phyloP scores from a whole-genome alignment of 2,797 vertebrate species.

The Acrossocheilus fasciatus region DNA sequence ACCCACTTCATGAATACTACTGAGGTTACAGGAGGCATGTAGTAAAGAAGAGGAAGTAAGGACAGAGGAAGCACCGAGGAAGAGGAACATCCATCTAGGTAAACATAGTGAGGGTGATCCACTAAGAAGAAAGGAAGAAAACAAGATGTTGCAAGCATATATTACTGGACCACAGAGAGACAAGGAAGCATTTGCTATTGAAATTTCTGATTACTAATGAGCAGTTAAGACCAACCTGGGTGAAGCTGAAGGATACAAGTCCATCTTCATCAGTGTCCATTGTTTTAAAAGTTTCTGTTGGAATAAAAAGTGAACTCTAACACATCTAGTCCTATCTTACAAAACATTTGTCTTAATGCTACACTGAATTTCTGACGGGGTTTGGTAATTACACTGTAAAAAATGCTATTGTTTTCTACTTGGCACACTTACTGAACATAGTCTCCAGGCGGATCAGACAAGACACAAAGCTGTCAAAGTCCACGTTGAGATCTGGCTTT shows the following conservation, averaged over 20 bases:
- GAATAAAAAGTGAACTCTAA: slow-evolving; percentile 1
- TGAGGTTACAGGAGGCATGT: slow-evolving; percentile 13
- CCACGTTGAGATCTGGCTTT: slow-evolving; percentile 86
- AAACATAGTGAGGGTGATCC: slow-evolving; percentile 86
- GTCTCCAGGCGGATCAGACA: slow-evolving; percentile 93
- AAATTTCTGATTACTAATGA: neutral
- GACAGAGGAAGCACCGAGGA: neutral
- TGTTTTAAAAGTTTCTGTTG: slow-evolving; percentile 81
- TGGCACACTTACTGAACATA: slow-evolving; percentile 90
- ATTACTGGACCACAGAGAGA: neutral
- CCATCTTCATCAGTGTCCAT: slow-evolving; percentile 81
- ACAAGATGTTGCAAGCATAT: slow-evolving; percentile 19
- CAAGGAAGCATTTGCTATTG: neutral
- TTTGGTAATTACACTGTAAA: neutral
- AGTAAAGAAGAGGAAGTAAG: slow-evolving; percentile 6
- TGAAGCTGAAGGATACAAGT: slow-evolving; percentile 78
- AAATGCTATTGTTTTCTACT: neutral
- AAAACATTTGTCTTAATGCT: neutral
- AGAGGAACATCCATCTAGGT: slow-evolving; percentile 67
- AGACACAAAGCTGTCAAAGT: slow-evolving; percentile 95
- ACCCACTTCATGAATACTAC: neutral
- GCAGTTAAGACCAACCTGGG: slow-evolving; percentile 73
- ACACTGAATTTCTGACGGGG: neutral
- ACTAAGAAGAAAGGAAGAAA: slow-evolving; percentile 67
- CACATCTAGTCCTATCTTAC: neutral